phyloP scores from a whole-genome alignment of 2,888 invertebrate genomes.

The Argyresthia albistria region DNA sequence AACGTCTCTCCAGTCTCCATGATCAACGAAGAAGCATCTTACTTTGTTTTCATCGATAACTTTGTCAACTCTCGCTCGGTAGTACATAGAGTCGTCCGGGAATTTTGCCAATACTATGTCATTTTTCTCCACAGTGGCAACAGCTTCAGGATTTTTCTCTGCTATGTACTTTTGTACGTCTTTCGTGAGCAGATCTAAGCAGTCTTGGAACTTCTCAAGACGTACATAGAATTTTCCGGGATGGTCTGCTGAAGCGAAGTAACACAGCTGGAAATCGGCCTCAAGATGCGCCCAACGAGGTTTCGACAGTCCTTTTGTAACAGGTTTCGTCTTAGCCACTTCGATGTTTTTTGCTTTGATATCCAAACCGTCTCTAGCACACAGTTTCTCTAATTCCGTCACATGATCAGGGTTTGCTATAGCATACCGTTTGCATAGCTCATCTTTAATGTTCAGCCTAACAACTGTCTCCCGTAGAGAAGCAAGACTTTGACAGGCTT shows the following conservation, averaged over 20 bases:
- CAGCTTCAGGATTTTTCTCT: constrained; percentile 20
- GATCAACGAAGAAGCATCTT: constrained; percentile 75
- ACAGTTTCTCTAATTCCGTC: constrained; percentile 51
- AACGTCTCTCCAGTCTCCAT: constrained; percentile 69
- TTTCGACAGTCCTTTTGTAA: constrained; percentile 18
- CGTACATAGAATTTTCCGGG: constrained; percentile 66
- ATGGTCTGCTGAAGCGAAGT: constrained; percentile 47
- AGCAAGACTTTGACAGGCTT: constrained; percentile 67
- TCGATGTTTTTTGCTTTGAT: constrained; percentile 18
- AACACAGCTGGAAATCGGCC: constrained; percentile 40
- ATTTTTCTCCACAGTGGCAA: constrained; percentile 31
- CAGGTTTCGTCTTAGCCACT: constrained; percentile 14
- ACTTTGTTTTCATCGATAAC: constrained; percentile 39
- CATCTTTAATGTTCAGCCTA: constrained; percentile 64
- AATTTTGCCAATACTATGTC: constrained; percentile 66
- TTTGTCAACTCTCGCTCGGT: constrained; percentile 55
- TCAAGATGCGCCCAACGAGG: constrained; percentile 66
- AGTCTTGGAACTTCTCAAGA: constrained; percentile 50
- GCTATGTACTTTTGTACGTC: constrained; percentile 46
- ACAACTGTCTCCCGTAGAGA: constrained; percentile 61
- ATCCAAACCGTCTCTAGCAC: constrained; percentile 32
- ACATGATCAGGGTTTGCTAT: constrained; percentile 60
- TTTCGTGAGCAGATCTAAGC: constrained; percentile 38
- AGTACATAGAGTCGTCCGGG: constrained; percentile 46
- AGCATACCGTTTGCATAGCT: constrained; percentile 55